phyloP scores from a whole-genome alignment of 2,888 invertebrate genomes.

The Poecilobothrus nobilitatus region DNA sequence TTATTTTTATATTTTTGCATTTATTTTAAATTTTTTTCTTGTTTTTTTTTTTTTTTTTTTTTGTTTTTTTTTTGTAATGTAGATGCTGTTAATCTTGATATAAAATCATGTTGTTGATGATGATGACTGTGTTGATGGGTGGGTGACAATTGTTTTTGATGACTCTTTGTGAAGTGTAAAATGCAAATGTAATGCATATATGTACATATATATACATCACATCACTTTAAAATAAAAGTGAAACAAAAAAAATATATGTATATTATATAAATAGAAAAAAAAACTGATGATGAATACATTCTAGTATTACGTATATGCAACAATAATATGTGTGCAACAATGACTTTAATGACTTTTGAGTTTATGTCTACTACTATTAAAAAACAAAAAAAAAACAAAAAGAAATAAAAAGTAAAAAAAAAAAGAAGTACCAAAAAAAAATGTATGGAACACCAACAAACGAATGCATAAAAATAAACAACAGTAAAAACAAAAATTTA shows the following conservation, averaged over 20 bases:
- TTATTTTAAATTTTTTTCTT: too few relatives aligned
- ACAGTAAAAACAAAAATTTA: background rate
- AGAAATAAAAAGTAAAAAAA: background rate
- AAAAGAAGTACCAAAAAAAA: background rate
- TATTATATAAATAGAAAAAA: background rate
- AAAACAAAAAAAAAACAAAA: background rate
- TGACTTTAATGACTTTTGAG: background rate
- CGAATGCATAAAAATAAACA: too few relatives aligned
- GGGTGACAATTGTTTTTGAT: conserved; percentile 6
- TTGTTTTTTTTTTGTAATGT: too few relatives aligned
- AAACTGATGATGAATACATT: background rate
- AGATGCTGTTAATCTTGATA: too few relatives aligned
- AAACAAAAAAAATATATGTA: background rate
- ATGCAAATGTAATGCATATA: background rate
- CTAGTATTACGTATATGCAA: background rate
- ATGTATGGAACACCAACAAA: background rate
- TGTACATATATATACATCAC: background rate
- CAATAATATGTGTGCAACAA: background rate
- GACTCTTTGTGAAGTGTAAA: background rate
- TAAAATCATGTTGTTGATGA: background rate
- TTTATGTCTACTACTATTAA: conserved; percentile 2
- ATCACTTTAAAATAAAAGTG: background rate
- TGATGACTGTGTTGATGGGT: background rate
- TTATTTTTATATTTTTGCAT: too few relatives aligned
- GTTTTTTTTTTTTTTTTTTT: too few relatives aligned